Percentiles rank a stretch among this genome's conserved stretches.
These are phyloP conservation scores for Laterallus jamaicensis DNA, from an alignment of 2,113 vertebrate genomes.

Conservation along the genomic window DNA sequence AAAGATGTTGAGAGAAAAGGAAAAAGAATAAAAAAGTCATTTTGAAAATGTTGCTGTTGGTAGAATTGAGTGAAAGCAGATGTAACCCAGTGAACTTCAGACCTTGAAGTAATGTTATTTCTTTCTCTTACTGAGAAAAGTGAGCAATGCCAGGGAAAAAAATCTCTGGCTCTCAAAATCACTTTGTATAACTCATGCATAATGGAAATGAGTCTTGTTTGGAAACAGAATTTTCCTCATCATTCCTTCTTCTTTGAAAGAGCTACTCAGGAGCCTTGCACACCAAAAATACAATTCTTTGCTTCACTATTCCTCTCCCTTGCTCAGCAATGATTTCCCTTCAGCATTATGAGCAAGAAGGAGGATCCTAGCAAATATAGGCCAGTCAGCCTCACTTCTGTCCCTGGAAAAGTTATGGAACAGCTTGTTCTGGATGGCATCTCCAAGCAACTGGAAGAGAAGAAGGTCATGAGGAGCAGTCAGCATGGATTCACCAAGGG, in stretches of 20 bases:
- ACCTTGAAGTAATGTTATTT: neutral
- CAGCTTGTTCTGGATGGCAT: too few relatives aligned
- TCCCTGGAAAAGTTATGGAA: too few relatives aligned
- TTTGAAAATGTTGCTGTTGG: slow-evolving; percentile 13
- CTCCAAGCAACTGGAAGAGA: too few relatives aligned
- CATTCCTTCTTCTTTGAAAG: neutral
- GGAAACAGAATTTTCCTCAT: neutral
- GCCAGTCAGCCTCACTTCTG: too few relatives aligned
- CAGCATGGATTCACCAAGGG: too few relatives aligned
- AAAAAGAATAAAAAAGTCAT: neutral
- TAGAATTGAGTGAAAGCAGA: slow-evolving; percentile 22
- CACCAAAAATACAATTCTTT: neutral
- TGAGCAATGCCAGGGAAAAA: neutral
- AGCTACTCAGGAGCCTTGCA: neutral
- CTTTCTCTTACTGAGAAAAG: slow-evolving; percentile 1
- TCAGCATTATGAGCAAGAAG: neutral
- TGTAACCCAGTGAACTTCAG: slow-evolving; percentile 33
- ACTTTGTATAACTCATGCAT: neutral
- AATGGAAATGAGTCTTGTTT: neutral
- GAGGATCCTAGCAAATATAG: too few relatives aligned
- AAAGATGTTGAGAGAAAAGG: slow-evolving; percentile 1
- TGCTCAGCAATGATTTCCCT: neutral
- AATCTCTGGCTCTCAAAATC: neutral
- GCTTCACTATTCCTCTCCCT: neutral
- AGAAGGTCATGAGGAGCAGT: too few relatives aligned